phyloP scores from a whole-genome alignment of 2,888 invertebrate species.

The Noctua janthina region DNA sequence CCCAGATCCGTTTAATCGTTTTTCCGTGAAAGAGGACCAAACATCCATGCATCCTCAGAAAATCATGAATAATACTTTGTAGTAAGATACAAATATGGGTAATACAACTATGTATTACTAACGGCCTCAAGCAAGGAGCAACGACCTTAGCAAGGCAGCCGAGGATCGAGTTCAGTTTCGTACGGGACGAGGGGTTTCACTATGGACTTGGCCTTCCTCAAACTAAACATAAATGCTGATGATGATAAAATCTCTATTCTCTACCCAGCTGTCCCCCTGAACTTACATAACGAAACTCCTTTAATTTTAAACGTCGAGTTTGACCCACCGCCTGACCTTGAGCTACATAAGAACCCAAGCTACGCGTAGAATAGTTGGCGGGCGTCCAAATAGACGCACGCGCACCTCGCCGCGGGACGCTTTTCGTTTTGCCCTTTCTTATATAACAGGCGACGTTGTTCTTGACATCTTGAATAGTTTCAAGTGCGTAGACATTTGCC shows the following conservation, averaged over 20 bases:
- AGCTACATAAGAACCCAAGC: constrained; percentile 62
- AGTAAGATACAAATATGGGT: too few species aligned
- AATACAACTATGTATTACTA: too few species aligned
- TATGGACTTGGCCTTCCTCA: neutral
- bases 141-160: neutral
- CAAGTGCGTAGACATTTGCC: constrained; percentile 64
- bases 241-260: neutral
- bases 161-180: neutral
- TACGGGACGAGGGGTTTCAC: neutral
- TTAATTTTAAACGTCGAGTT: constrained; percentile 69
- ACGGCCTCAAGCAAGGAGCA: neutral
- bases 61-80: too few species aligned
- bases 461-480: constrained; percentile 70
- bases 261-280: neutral
- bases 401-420: constrained; percentile 64
- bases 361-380: constrained; percentile 77
- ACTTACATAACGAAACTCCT: constrained; percentile 63
- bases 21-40: too few species aligned
- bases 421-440: constrained; percentile 75
- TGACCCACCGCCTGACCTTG: constrained; percentile 75
- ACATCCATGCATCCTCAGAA: too few species aligned
- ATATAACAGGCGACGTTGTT: constrained; percentile 71
- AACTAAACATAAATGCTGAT: neutral
- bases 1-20: too few species aligned
- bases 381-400: constrained; percentile 69